phyloP scores from a whole-genome alignment of 2,888 invertebrate genomes.

The Graphium colonna region DNA sequence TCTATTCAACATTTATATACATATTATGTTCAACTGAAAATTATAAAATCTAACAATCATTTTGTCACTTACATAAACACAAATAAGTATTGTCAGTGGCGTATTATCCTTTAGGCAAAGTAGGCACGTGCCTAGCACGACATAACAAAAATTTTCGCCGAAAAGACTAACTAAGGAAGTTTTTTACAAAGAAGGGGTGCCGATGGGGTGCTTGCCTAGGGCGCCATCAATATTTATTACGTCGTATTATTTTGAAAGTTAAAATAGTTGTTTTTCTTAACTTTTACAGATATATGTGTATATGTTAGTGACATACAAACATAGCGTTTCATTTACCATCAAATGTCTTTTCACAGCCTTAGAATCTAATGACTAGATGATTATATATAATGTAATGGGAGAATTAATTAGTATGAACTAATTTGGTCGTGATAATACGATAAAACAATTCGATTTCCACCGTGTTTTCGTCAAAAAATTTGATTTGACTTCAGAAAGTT shows the following conservation, averaged over 20 bases:
- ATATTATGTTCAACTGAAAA: conserved; percentile 8
- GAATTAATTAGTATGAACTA: background rate
- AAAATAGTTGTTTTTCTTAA: no score
- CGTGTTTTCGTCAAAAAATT: no score
- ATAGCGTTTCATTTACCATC: conserved; percentile 1
- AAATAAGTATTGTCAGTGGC: background rate
- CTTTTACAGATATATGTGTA: background rate
- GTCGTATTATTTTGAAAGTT: no score
- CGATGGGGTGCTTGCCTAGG: no score
- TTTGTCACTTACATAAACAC: background rate
- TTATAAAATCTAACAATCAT: conserved; percentile 2
- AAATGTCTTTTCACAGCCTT: conserved; percentile 69
- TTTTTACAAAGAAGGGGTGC: no score
- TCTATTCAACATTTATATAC: conserved; percentile 16
- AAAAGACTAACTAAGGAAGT: no score
- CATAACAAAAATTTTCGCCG: no score
- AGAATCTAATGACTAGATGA: conserved; percentile 68
- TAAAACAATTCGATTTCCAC: conserved; percentile 10
- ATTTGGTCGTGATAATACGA: conserved; percentile 1
- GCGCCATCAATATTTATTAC: no score
- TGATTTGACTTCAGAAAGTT: no score
- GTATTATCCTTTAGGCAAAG: no score
- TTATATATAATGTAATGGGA: conserved; percentile 31
- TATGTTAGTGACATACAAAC: background rate
- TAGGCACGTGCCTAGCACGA: no score